A percentile compares a stretch with the other conserved stretches of the same genome.
These are phyloP conservation scores for Calonectris borealis DNA, from an alignment of 2,113 vertebrate species.

Conservation along the genomic window DNA sequence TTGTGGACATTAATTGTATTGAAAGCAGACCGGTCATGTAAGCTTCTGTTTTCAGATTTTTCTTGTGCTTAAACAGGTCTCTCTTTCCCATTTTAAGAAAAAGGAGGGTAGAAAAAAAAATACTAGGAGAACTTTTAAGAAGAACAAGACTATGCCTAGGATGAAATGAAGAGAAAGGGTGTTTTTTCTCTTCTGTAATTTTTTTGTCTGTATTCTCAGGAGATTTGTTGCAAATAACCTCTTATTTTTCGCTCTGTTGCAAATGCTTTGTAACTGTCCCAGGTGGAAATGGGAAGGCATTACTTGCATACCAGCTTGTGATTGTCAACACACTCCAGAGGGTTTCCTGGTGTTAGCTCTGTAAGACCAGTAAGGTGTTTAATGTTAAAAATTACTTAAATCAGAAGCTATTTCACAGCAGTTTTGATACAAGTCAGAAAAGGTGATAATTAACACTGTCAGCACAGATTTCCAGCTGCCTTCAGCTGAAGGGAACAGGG, in stretches of 20 bases:
- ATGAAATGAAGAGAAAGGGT: not conserved
- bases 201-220: not conserved
- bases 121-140: not conserved
- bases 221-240: not conserved
- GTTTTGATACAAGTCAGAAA: not conserved
- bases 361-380: not conserved
- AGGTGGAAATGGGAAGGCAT: not conserved
- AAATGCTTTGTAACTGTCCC: not conserved
- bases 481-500: not conserved
- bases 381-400: not conserved
- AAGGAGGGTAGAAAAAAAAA: not conserved
- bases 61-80: not conserved
- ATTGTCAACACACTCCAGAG: not conserved
- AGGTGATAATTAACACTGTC: not conserved
- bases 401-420: not conserved
- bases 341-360: not conserved
- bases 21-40: not conserved
- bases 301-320: not conserved
- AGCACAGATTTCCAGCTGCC: not conserved
- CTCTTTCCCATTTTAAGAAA: not conserved
- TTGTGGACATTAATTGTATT: not conserved
- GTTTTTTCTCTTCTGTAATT: not conserved
- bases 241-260: not conserved
- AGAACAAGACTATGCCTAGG: not conserved
- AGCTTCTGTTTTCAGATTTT: not conserved